Conservation (phyloP, 2,113 vertebrate species). For the Alosa alosa region DNA sequence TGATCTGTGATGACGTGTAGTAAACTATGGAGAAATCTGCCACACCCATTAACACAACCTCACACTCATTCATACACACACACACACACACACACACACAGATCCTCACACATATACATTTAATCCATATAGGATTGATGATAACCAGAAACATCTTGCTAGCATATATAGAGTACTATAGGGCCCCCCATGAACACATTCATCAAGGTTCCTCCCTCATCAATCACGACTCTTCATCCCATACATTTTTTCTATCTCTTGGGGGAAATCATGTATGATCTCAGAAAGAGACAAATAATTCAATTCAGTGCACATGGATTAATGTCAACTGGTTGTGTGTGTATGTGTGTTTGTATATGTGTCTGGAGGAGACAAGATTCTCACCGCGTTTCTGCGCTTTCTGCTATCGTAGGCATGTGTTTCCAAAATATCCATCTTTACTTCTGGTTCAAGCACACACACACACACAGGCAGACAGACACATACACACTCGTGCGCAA, state of each 20-base stretch:
- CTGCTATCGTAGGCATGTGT: slow-evolving; percentile 68
- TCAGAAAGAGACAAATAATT: background rate
- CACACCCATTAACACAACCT: background rate
- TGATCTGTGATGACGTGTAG: slow-evolving; percentile 9
- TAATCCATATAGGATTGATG: background rate
- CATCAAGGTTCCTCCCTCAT: background rate
- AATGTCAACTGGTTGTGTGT: slow-evolving; percentile 19
- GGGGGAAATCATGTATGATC: background rate
- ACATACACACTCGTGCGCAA: background rate
- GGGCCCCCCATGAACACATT: background rate
- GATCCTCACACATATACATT: background rate
- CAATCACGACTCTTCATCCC: background rate
- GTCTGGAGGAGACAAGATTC: background rate
- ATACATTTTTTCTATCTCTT: background rate
- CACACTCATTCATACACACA: background rate
- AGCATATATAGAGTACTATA: background rate
- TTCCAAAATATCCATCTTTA: slow-evolving; percentile 77
- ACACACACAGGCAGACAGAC: background rate
- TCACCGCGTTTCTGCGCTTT: slow-evolving; percentile 70
- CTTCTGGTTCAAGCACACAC: background rate
- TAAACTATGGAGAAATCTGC: background rate
- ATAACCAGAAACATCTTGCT: background rate
- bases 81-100: background rate
- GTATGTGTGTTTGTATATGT: slow-evolving; percentile 29
- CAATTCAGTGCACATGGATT: background rate